Evolutionary conservation across 2,113 vertebrate species (phyloP), one percentile per base, ranked within the genome.

Genomic region (Neotoma lepida): DNA sequence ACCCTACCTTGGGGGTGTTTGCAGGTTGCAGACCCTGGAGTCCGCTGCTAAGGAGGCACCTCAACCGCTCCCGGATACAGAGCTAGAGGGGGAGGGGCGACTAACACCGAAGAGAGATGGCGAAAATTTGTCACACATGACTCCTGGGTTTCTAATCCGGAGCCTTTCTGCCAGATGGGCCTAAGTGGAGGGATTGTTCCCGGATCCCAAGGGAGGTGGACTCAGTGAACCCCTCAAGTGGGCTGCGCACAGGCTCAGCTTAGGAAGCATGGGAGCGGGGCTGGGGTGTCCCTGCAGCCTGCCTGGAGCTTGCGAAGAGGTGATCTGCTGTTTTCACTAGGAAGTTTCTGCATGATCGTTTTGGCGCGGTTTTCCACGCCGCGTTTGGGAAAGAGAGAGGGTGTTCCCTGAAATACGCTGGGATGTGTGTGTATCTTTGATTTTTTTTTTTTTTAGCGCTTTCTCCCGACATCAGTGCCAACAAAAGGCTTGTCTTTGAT

Each of bases 261-360:
- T 26, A 26, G 33, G 2, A 51, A 10, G 17, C 88, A 7, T 18
- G 0, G 9, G 28, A 61, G 63, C 61, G 15, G n/a, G 54, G 33
- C 88, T 51, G 77, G 56, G 61, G 76, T 46, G 88, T 46, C 33
- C 6, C 28, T 0, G 68, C 66, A 9, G 64, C 87, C 26, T 2
- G 85, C 46, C 56, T 64, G n/a, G 1, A 49, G 56, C 73, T 89
- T 78, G 74, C 81, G 91, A 95, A 95, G 28, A n/a, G 87, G 96
- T 85, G 93, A 63, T 87, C 1, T 0, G 44, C 80, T 93, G 91
- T 95, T 96, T 97, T 93, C 80, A 46, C 93, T 86, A 89, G 96
- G 96, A 97, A 96, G 92, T 95, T 94, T 93, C 95, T 97, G 91
- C 91, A 78, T 88, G 58, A 85, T 86, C 61, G 4, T 94, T 87